Evolutionary conservation across 2,888 invertebrate genomes (phyloP).

Genomic region (Amphipoea lucens): DNA sequence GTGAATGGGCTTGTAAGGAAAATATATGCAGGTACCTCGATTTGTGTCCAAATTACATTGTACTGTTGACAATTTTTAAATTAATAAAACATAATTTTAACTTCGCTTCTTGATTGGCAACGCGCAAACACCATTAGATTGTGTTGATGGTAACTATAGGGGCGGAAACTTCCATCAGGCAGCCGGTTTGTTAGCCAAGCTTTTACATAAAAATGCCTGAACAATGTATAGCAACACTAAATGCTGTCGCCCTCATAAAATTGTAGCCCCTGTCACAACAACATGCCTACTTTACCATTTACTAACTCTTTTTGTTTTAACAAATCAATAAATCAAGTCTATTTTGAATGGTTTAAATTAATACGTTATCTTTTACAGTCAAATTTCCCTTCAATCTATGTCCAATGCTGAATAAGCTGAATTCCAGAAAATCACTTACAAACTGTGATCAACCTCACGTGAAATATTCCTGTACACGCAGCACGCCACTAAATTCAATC

Average conservation of each 20-base stretch:
- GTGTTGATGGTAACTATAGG: not conserved
- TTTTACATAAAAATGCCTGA: slow-evolving; percentile 5
- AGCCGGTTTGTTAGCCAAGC: slow-evolving; percentile 16
- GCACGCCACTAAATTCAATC: slow-evolving; percentile 4
- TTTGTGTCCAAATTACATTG: not conserved
- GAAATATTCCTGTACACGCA: too few relatives aligned
- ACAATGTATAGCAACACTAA: not conserved
- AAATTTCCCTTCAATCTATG: not conserved
- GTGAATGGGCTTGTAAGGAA: not conserved
- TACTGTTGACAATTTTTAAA: not conserved
- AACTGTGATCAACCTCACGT: not conserved
- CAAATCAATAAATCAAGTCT: not conserved
- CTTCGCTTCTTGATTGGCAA: not conserved
- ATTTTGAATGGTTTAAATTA: not conserved
- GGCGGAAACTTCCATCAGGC: not conserved
- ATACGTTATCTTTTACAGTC: not conserved
- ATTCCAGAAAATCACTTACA: not conserved
- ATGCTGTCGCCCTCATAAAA: not conserved
- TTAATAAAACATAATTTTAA: not conserved
- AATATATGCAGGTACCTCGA: not conserved
- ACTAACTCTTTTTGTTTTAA: not conserved
- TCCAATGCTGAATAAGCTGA: not conserved
- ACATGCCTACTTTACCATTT: not conserved
- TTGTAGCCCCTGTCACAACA: not conserved
- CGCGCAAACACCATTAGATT: not conserved